Conservation (phyloP, 2,888 invertebrate genomes). For the Argyra leucocephala region DNA sequence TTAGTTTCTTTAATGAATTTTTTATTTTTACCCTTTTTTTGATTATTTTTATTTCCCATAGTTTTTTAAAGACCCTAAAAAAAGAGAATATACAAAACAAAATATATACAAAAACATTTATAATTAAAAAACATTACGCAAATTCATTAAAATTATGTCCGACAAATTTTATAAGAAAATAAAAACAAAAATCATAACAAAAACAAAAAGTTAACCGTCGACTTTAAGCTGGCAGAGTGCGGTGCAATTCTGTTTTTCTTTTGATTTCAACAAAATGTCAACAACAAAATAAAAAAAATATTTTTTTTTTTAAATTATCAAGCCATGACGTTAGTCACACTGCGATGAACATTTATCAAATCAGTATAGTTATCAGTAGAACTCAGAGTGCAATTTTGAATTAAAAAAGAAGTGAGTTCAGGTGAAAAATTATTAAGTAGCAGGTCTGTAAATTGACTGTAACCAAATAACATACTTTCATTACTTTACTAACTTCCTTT, state of each 20-base stretch:
- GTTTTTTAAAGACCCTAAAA: background rate
- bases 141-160: background rate
- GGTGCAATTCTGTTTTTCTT: background rate
- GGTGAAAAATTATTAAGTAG: background rate
- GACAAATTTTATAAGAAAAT: background rate
- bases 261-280: background rate
- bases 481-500: background rate
- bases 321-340: constrained; percentile 1
- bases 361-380: background rate
- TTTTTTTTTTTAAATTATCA: background rate
- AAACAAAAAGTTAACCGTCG: background rate
- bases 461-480: background rate
- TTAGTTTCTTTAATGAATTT: too few relatives aligned
- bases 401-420: background rate
- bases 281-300: background rate
- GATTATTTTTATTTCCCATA: background rate
- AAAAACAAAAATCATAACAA: background rate
- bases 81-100: background rate
- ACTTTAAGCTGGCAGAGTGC: background rate
- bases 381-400: background rate
- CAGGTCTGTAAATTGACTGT: background rate
- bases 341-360: background rate
- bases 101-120: background rate
- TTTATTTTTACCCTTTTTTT: background rate
- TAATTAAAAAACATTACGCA: background rate